Percentiles rank a stretch among this genome's conserved stretches.
phyloP scores from a whole-genome alignment of 2,797 vertebrate genomes.

The Acrossocheilus wenchowensis region DNA sequence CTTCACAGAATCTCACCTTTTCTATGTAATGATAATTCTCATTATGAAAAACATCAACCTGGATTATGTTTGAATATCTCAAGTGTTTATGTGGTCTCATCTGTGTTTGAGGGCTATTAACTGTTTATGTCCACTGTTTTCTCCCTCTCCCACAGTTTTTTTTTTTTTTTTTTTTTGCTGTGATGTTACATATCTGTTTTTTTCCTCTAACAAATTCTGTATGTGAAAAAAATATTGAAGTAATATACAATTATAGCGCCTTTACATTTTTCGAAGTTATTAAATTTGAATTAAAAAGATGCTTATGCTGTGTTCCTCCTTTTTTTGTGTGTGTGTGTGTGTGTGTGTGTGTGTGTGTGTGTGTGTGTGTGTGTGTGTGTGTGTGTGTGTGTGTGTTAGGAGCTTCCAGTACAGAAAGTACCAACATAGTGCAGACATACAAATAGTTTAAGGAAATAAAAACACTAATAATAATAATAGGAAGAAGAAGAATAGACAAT shows the following conservation, averaged over 20 bases:
- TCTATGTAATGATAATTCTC: conserved; percentile 28
- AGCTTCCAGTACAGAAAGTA: too few relatives aligned
- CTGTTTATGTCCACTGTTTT: conserved; percentile 58
- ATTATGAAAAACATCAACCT: conserved; percentile 25
- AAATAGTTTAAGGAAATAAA: too few relatives aligned
- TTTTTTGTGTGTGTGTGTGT: too few relatives aligned
- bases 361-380: not conserved
- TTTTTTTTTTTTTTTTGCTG: conserved; percentile 43
- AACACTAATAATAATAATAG: too few relatives aligned
- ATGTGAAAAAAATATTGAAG: conserved; percentile 61
- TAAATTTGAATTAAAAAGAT: conserved; percentile 1
- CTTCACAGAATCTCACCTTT: not conserved
- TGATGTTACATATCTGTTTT: conserved; percentile 42
- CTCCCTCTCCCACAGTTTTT: conserved; percentile 35
- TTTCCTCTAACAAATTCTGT: conserved; percentile 58
- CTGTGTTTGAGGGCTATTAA: conserved; percentile 73
- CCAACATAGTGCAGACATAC: too few relatives aligned
- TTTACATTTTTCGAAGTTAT: not conserved
- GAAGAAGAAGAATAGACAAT: too few relatives aligned
- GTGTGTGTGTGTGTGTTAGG: not conserved
- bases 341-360: not conserved
- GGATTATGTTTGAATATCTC: conserved; percentile 45
- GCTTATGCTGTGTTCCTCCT: not conserved
- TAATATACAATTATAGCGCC: not conserved
- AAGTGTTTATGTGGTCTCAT: conserved; percentile 58